Evolutionary conservation across 2,113 vertebrate species (phyloP).

Genomic region (Chelonoidis abingdonii): DNA sequence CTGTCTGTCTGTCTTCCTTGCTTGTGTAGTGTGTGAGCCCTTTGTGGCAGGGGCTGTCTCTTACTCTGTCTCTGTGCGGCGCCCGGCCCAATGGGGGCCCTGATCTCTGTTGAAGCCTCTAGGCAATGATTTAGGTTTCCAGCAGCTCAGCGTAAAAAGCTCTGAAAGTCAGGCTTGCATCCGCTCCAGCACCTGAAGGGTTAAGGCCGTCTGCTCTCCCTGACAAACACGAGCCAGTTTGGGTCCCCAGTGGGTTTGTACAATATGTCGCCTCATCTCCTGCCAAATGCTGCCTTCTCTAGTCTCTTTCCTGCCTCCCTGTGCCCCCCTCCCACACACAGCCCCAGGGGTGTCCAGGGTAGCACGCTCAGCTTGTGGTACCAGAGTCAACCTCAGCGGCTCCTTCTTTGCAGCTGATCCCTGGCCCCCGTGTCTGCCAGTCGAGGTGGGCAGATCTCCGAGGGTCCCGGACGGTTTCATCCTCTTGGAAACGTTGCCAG

Average conservation of each 20-base stretch:
- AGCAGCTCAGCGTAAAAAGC: accelerated
- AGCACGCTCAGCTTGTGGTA: not conserved
- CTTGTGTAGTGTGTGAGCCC: not conserved
- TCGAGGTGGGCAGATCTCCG: accelerated
- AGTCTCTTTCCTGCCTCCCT: not conserved
- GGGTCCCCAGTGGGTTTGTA: constrained; percentile 73
- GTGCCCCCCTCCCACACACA: not conserved
- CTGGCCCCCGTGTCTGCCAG: accelerated
- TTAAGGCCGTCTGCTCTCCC: constrained; percentile 72
- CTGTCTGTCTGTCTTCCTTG: not conserved
- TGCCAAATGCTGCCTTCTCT: constrained; percentile 76
- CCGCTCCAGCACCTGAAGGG: constrained; percentile 54
- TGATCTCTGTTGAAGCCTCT: not conserved
- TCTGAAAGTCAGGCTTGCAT: not conserved
- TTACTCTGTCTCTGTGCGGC: accelerated
- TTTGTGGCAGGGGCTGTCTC: not conserved
- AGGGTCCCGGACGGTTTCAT: not conserved
- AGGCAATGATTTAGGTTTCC: accelerated
- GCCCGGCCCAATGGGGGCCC: not conserved
- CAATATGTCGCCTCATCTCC: constrained; percentile 79
- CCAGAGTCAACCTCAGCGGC: accelerated
- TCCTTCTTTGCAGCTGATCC: not conserved
- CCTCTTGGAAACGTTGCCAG: not conserved
- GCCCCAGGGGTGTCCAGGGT: not conserved
- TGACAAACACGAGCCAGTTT: constrained; percentile 68